These are phyloP conservation scores for Pseudomyrmex sp. DNA, from an alignment of 1,140 invertebrate genomes.

Conservation along the genomic window DNA sequence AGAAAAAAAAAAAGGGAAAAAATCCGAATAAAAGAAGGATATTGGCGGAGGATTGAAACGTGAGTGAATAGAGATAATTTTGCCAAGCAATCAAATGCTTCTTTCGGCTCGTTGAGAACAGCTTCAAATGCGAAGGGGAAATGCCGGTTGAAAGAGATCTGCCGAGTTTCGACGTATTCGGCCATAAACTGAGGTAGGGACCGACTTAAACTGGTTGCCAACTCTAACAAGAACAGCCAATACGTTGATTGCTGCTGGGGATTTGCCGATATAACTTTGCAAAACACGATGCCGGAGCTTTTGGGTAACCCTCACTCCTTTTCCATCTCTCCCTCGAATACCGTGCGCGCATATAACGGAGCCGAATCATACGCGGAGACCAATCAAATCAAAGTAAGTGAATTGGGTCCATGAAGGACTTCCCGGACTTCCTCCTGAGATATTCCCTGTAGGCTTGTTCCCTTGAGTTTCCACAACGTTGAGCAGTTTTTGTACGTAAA, in stretches of 20 bases:
- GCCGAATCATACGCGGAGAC: constrained; percentile 76
- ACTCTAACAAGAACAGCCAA: constrained; percentile 81
- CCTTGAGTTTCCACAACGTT: constrained; percentile 46
- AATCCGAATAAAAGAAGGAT: background rate
- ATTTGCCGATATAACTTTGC: constrained; percentile 75
- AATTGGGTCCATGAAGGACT: constrained; percentile 77
- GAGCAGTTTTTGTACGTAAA: constrained; percentile 47
- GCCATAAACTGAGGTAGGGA: constrained; percentile 70
- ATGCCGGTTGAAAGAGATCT: constrained; percentile 59
- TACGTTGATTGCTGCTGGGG: constrained; percentile 79
- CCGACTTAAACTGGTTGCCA: constrained; percentile 71
- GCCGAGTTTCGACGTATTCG: constrained; percentile 59
- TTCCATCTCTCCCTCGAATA: background rate
- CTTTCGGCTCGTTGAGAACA: constrained; percentile 57
- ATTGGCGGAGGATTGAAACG: background rate
- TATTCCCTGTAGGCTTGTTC: constrained; percentile 59
- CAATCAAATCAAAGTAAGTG: constrained; percentile 85
- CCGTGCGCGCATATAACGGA: constrained; percentile 50
- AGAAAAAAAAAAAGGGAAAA: background rate
- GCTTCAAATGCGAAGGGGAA: constrained; percentile 36
- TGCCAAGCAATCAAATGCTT: constrained; percentile 24
- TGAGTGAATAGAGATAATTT: constrained; percentile 23
- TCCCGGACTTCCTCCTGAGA: constrained; percentile 57
- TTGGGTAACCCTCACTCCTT: constrained; percentile 38
- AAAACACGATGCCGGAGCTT: constrained; percentile 76